A percentile compares a stretch with the other conserved stretches of the same genome.
These are phyloP conservation scores for Microcaecilia unicolor DNA, from an alignment of 2,797 vertebrate species.

Conservation along the genomic window DNA sequence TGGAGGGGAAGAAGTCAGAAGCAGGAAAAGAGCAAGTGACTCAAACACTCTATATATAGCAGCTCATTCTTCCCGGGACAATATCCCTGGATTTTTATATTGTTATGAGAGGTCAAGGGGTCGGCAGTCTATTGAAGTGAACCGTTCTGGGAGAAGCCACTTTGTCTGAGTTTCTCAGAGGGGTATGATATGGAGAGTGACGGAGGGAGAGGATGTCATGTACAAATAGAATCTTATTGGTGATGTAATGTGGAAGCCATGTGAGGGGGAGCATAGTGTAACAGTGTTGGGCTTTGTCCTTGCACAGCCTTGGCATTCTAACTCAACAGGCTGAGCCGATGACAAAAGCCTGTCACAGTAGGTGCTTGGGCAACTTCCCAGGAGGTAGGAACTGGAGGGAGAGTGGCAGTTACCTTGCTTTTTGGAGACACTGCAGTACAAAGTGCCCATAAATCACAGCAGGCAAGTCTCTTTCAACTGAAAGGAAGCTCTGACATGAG, in stretches of 20 bases:
- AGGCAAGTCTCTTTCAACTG: too few relatives aligned
- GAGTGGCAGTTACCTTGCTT: too few relatives aligned
- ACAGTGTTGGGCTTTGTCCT: background rate
- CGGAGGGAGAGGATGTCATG: too few relatives aligned
- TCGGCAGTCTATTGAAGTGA: constrained; percentile 47
- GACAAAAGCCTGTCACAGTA: background rate
- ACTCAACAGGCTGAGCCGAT: too few relatives aligned
- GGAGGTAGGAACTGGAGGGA: background rate
- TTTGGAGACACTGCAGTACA: background rate
- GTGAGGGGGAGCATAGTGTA: background rate
- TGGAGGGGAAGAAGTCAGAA: constrained; percentile 37
- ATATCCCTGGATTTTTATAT: constrained; percentile 63
- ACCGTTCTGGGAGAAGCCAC: constrained; percentile 50
- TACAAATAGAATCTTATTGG: too few relatives aligned
- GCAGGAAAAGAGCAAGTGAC: constrained; percentile 57
- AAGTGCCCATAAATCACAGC: too few relatives aligned
- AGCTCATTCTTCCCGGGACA: constrained; percentile 49
- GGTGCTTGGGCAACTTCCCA: background rate
- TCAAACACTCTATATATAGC: constrained; percentile 64
- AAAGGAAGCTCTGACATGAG: too few relatives aligned
- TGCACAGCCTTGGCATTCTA: too few relatives aligned
- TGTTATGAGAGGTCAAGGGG: constrained; percentile 55
- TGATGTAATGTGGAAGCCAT: background rate
- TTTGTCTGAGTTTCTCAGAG: constrained; percentile 43
- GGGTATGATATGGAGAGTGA: rapidly evolving